A percentile compares a stretch with the other conserved stretches of the same genome.
Evolutionary conservation across 2,797 vertebrate species (phyloP).

Genomic region (Eulemur rubriventer): DNA sequence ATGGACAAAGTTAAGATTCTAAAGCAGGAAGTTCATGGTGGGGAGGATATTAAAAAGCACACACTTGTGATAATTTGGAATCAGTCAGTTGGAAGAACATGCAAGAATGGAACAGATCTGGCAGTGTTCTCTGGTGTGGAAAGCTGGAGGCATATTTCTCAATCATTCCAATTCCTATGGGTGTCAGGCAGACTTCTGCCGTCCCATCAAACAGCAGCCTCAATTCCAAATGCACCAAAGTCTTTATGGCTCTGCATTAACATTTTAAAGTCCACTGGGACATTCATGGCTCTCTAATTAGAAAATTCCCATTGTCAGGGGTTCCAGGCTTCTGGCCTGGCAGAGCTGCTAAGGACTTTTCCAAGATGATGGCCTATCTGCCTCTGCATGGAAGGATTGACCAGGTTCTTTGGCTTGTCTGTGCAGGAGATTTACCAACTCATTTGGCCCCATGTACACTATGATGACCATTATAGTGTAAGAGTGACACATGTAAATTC

Average conservation of each 20-base stretch:
- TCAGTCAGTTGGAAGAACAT: slow-evolving; percentile 36
- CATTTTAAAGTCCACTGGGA: slow-evolving; percentile 11
- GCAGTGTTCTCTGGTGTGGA: background rate
- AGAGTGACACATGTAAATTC: background rate
- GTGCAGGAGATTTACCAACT: background rate
- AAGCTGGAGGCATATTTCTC: slow-evolving; percentile 41
- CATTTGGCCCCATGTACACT: background rate
- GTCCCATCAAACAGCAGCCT: background rate
- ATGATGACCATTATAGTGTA: background rate
- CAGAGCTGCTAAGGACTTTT: background rate
- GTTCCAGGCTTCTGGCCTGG: background rate
- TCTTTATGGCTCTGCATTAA: background rate
- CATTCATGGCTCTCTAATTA: background rate
- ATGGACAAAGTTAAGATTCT: slow-evolving; percentile 61
- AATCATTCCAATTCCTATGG: slow-evolving; percentile 38
- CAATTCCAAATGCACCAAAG: slow-evolving; percentile 11
- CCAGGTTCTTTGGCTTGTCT: background rate
- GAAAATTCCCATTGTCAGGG: background rate
- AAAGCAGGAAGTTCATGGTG: slow-evolving; percentile 56
- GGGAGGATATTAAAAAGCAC: slow-evolving; percentile 63
- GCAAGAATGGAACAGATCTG: background rate
- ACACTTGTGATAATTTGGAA: slow-evolving; percentile 62
- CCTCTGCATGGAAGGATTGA: background rate
- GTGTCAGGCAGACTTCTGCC: slow-evolving; percentile 1
- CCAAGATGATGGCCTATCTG: background rate